Evolutionary conservation across 2,113 vertebrate species (phyloP).

Genomic region (Turdus rufiventris): DNA sequence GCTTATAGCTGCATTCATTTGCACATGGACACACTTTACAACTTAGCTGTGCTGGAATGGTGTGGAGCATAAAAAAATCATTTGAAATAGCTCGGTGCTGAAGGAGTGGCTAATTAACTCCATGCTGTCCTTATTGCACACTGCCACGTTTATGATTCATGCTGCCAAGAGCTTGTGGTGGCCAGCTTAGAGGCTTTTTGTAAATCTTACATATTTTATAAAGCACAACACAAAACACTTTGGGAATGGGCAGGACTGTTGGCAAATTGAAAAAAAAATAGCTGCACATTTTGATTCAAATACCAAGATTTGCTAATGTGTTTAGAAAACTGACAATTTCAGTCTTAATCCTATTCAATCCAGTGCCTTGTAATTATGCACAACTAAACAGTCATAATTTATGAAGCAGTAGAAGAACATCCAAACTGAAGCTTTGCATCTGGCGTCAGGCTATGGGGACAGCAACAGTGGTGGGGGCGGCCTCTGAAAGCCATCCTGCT

Average conservation of each 20-base stretch:
- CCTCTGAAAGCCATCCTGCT: slow-evolving; percentile 18
- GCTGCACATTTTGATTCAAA: neutral
- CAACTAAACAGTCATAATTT: slow-evolving; percentile 35
- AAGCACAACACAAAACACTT: neutral
- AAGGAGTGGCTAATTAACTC: neutral
- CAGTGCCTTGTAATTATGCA: slow-evolving; percentile 26
- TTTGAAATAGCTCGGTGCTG: neutral
- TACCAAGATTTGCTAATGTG: neutral
- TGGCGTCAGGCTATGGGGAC: neutral
- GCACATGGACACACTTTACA: neutral
- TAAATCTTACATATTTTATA: neutral
- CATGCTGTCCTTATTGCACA: neutral
- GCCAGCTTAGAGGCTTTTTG: neutral
- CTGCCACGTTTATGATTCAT: neutral
- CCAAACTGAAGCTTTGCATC: slow-evolving; percentile 10
- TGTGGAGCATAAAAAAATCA: neutral
- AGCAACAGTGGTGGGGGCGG: neutral
- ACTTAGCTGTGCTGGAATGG: neutral
- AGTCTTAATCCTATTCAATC: slow-evolving; percentile 29
- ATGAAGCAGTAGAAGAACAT: slow-evolving; percentile 13
- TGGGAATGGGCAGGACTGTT: neutral
- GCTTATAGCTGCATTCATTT: neutral
- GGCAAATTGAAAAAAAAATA: neutral
- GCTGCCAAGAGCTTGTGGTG: neutral
- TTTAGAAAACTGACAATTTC: slow-evolving; percentile 31